Evolutionary conservation across 2,797 vertebrate genomes (phyloP).

Genomic region (Darevskia nairensis): DNA sequence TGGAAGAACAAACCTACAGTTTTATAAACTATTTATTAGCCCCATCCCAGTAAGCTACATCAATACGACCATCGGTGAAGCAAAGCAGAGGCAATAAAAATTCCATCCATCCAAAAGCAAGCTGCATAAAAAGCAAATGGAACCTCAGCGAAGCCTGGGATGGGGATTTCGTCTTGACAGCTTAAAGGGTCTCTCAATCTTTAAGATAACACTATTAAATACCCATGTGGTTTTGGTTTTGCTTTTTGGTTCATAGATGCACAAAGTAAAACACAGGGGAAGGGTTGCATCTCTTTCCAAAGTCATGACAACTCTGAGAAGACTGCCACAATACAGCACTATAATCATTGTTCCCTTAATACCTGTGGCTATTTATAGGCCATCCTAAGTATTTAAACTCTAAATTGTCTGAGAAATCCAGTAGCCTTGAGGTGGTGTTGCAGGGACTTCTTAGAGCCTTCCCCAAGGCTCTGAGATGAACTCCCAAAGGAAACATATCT

Average conservation of each 20-base stretch:
- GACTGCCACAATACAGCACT: slow-evolving; percentile 19
- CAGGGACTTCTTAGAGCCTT: background rate
- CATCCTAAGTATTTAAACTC: slow-evolving; percentile 1
- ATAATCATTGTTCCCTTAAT: slow-evolving; percentile 49
- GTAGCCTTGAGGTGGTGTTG: no score
- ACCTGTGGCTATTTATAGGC: background rate
- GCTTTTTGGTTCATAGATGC: slow-evolving; percentile 62
- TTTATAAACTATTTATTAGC: slow-evolving; percentile 84
- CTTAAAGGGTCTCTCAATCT: slow-evolving; percentile 78
- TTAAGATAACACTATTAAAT: slow-evolving; percentile 80
- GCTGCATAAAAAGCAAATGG: slow-evolving; percentile 78
- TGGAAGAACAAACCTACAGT: slow-evolving; percentile 74
- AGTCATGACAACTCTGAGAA: slow-evolving; percentile 55
- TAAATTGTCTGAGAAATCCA: background rate
- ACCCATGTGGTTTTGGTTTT: slow-evolving; percentile 71
- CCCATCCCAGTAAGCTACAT: slow-evolving; percentile 75
- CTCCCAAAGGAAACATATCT: background rate
- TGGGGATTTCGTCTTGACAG: slow-evolving; percentile 74
- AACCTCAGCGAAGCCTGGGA: slow-evolving; percentile 66
- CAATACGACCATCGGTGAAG: slow-evolving; percentile 78
- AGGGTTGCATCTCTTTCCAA: slow-evolving; percentile 48
- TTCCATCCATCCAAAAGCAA: slow-evolving; percentile 79
- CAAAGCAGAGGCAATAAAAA: slow-evolving; percentile 81
- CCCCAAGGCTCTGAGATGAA: background rate
- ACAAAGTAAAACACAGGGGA: slow-evolving; percentile 75